These are phyloP conservation scores for Meteorus colon DNA, from an alignment of 2,888 invertebrate species.

Conservation along the genomic window DNA sequence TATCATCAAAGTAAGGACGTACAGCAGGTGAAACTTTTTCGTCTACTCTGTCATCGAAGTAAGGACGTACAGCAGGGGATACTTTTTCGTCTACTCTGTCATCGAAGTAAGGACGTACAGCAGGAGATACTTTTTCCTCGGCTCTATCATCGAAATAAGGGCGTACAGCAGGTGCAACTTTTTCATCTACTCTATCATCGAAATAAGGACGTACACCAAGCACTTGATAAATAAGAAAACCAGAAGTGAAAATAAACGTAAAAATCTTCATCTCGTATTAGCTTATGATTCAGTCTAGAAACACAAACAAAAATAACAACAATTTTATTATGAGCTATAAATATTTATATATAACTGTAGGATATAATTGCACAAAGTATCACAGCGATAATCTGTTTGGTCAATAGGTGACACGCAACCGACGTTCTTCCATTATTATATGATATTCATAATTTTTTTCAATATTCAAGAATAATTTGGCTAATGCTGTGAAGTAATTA, in stretches of 20 bases:
- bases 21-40: too few species aligned
- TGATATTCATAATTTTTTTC: background rate
- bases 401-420: constrained; percentile 10
- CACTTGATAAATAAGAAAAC: background rate
- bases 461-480: background rate
- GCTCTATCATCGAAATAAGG: background rate
- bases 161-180: background rate
- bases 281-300: background rate
- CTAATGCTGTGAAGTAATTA: background rate
- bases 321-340: background rate
- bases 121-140: too few species aligned
- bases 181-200: too few species aligned
- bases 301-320: background rate
- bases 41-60: background rate
- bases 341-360: background rate
- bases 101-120: background rate
- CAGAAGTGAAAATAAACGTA: background rate
- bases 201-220: background rate
- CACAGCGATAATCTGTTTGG: background rate
- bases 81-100: too few species aligned
- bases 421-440: background rate
- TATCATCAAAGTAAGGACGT: too few species aligned
- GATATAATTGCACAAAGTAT: background rate
- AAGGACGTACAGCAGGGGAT: background rate
- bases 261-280: background rate